A percentile compares a stretch with the other conserved stretches of the same genome.
Evolutionary conservation across 2,888 invertebrate species (phyloP).

Genomic region (Eledona agricola): DNA sequence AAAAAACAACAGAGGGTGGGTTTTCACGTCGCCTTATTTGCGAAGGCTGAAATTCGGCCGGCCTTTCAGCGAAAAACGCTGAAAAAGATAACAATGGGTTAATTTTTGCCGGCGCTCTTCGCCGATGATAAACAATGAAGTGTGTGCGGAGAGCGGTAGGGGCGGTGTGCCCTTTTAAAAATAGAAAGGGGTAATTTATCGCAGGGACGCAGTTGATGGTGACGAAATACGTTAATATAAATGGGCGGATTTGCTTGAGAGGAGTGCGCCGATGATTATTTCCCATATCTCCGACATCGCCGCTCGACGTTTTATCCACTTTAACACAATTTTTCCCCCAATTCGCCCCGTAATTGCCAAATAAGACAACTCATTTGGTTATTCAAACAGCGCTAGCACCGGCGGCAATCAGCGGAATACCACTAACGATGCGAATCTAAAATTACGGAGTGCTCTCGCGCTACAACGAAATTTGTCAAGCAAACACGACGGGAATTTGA

Average conservation of each 20-base stretch:
- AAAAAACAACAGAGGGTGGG: too few species aligned
- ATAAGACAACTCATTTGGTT: constrained; percentile 52
- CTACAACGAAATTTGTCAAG: constrained; percentile 40
- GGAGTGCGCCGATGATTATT: too few species aligned
- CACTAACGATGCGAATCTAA: constrained; percentile 42
- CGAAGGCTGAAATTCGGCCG: background rate
- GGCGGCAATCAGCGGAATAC: constrained; percentile 41
- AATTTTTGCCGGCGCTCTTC: constrained; percentile 19
- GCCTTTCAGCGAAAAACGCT: constrained; percentile 3
- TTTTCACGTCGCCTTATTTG: constrained; percentile 4
- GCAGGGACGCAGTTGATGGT: constrained; percentile 33
- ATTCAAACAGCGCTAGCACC: constrained; percentile 47
- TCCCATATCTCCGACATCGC: too few species aligned
- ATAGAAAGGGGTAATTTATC: constrained; percentile 39
- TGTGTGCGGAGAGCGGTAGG: constrained; percentile 24
- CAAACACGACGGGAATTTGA: constrained; percentile 41
- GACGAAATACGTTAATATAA: constrained; percentile 35
- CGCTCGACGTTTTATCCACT: constrained; percentile 26
- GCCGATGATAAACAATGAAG: constrained; percentile 34
- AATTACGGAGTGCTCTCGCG: constrained; percentile 38
- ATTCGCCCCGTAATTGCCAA: constrained; percentile 48
- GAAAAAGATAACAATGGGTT: constrained; percentile 28
- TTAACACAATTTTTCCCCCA: constrained; percentile 45
- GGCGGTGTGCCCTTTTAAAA: constrained; percentile 35
- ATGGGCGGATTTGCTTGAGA: constrained; percentile 31